Evolutionary conservation across 2,113 vertebrate species (phyloP).

Genomic region (Corapipo altera): DNA sequence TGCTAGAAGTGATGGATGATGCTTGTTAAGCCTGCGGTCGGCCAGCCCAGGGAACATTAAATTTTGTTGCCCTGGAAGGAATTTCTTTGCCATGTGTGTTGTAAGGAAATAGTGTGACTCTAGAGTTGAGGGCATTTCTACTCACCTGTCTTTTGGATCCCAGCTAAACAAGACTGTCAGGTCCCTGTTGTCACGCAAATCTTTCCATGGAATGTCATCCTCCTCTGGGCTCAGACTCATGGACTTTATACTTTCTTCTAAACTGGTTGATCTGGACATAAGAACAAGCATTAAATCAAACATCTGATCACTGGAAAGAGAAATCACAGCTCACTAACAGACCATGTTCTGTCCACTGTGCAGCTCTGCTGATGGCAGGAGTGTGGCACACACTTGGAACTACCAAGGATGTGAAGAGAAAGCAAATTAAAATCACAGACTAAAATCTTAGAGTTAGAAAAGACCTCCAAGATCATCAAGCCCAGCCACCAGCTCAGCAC

Average conservation of each 20-base stretch:
- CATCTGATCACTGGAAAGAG: neutral
- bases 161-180: constrained; percentile 92
- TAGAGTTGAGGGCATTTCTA: neutral
- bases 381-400: fast-evolving
- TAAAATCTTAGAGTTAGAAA: fast-evolving
- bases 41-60: neutral
- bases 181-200: constrained; percentile 92
- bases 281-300: neutral
- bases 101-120: neutral
- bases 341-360: neutral
- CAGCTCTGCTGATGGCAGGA: neutral
- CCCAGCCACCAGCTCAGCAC: neutral
- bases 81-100: neutral
- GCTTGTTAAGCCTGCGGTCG: neutral
- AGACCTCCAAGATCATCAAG: neutral
- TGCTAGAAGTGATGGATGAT: neutral
- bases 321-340: neutral
- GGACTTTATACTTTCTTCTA: constrained; percentile 95
- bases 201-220: constrained; percentile 95
- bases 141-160: constrained; percentile 90
- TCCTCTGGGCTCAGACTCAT: constrained; percentile 94
- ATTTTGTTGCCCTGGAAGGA: neutral
- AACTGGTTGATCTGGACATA: constrained; percentile 79
- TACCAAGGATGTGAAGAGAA: neutral
- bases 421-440: neutral